These are phyloP conservation scores for Amphipoea oculea DNA, from an alignment of 2,888 invertebrate genomes.

Conservation along the genomic window DNA sequence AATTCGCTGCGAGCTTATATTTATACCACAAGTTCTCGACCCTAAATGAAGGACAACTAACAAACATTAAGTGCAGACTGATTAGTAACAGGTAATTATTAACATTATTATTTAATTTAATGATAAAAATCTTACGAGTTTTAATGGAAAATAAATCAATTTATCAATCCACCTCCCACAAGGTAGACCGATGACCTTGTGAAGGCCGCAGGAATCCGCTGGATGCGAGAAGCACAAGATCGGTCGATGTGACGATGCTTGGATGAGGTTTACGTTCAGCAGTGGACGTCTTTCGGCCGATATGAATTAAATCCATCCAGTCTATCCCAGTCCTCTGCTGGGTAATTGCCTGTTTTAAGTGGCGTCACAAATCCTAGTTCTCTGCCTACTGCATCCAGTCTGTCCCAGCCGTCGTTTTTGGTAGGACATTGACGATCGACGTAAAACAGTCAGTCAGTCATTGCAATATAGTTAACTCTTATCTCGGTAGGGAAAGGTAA, in stretches of 20 bases:
- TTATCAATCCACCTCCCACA: neutral
- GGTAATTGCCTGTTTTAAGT: neutral
- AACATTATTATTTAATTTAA: conserved; percentile 60
- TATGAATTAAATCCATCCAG: neutral
- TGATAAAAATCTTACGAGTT: neutral
- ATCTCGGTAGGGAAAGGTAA: too few species aligned
- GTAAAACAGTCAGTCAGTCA: neutral
- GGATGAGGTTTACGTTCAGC: neutral
- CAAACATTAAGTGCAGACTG: conserved; percentile 92
- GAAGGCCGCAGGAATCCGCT: neutral
- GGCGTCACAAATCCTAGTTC: neutral
- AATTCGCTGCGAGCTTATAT: conserved; percentile 94
- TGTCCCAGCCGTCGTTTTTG: too few species aligned
- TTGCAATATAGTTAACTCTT: neutral
- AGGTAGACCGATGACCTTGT: neutral
- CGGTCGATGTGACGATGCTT: neutral
- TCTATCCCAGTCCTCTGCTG: neutral
- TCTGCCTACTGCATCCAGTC: neutral
- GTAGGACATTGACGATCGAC: neutral
- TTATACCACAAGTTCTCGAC: conserved; percentile 92
- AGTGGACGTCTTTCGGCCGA: neutral
- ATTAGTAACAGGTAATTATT: conserved; percentile 94
- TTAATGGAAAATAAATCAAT: neutral
- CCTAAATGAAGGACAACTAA: conserved; percentile 95
- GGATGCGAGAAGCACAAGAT: neutral